Evolutionary conservation across 37 sponge, comb jelly and placozoan genomes (phyloP), one percentile per base, ranked within the genome.

Genomic region (Spongilla lacustris): DNA sequence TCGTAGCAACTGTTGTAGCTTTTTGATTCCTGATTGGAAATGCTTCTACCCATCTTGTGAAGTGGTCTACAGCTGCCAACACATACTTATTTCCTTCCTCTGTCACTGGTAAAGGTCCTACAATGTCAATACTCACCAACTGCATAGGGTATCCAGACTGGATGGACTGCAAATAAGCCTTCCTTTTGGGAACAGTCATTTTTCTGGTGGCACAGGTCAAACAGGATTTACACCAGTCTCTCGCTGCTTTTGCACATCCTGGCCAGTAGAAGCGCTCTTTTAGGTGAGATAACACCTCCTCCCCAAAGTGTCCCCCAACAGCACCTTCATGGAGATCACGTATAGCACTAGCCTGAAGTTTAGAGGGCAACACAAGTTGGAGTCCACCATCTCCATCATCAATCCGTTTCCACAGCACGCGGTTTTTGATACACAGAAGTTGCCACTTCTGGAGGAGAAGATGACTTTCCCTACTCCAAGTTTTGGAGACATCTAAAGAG

Each of bases 1-100:
- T 50, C 29, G 6, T 49, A 30, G 80, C 80, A n/a, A 79, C 80
- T 79, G 80, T 79, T 24, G 26, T 79, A 31, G 80, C 80, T 24
- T 31, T 21, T 25, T 41, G 50, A 50, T 79, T 50, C n/a, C n/a
- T 50, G 25, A 79, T 41, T n/a, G 50, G 32, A 29, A 31, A 50
- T n/a, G 80, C 80, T 46, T 79, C 80, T 21, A 50, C 74, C 74
- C 74, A 74, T 25, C 32, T 25, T 31, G 74, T 74, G 32, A 74
- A 74, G 74, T 30, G 23, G 32, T 74, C 74, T 21, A 29, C 33
- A 31, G 32, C 74, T 29, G 33, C 74, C 28, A 74, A 29, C 23
- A 74, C 33, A 29, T 74, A 74, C 23, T 74, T 25, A 29, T 74
- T 74, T n/a, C 74, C 74, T 29, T 25, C 22, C 29, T 25, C 32